Conservation (phyloP, 2,888 invertebrate genomes). For the Acleris holmiana region DNA sequence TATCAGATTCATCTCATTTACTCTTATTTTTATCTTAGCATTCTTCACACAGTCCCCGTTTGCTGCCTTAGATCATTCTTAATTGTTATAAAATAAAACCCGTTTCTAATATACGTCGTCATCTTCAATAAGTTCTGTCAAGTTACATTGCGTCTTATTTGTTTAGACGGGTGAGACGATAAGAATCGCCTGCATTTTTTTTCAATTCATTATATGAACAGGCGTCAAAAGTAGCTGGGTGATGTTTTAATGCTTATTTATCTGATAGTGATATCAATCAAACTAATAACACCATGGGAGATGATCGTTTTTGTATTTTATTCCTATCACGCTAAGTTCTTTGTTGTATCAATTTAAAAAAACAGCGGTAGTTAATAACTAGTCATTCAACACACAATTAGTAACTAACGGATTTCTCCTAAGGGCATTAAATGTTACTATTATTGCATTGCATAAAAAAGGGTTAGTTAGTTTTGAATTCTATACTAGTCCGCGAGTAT, state of each 20-base stretch:
- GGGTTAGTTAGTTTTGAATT: no score
- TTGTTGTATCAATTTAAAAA: no score
- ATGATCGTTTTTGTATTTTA: background rate
- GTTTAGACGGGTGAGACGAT: constrained; percentile 60
- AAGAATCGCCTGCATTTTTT: constrained; percentile 56
- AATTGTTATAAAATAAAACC: no score
- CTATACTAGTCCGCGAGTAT: background rate
- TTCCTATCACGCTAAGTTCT: background rate
- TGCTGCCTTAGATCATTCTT: no score
- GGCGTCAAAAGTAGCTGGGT: constrained; percentile 48
- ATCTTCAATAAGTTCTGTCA: constrained; percentile 4
- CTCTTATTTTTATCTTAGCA: no score
- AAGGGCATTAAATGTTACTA: no score
- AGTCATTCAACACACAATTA: no score
- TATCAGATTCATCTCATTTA: no score
- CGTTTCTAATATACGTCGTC: background rate
- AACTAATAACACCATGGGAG: constrained; percentile 42
- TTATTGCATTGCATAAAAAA: no score
- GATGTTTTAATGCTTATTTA: constrained; percentile 56
- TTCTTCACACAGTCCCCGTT: no score
- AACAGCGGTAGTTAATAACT: no score
- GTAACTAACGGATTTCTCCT: no score
- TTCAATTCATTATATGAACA: constrained; percentile 40
- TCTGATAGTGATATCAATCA: constrained; percentile 45
- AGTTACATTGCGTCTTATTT: constrained; percentile 47